These are phyloP conservation scores for Falcaria lacertinaria DNA, from an alignment of 2,888 invertebrate species.

Conservation along the genomic window DNA sequence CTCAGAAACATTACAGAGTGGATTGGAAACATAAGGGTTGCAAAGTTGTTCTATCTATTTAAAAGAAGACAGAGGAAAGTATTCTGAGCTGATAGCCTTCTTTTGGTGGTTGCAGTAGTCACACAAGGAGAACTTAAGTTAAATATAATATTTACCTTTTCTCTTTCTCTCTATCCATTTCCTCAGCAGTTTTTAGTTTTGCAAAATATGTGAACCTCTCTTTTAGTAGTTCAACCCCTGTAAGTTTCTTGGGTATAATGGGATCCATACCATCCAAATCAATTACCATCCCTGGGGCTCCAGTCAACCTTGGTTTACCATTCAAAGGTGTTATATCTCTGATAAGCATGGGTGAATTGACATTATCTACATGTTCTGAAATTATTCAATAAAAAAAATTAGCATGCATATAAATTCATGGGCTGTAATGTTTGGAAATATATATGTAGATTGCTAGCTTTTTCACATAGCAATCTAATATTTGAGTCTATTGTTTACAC, in stretches of 20 bases:
- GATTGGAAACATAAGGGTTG: no score
- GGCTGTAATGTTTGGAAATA: no score
- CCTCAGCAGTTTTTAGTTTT: constrained; percentile 69
- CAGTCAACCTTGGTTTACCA: constrained; percentile 67
- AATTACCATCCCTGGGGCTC: constrained; percentile 73
- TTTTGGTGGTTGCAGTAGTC: no score
- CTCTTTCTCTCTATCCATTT: constrained; percentile 76
- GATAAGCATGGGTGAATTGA: constrained; percentile 34
- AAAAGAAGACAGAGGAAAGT: no score
- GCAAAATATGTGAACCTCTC: constrained; percentile 86
- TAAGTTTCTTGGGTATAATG: constrained; percentile 47
- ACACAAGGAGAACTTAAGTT: no score
- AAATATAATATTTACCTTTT: constrained; percentile 77
- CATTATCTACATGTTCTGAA: constrained; percentile 26
- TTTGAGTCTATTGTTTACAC: no score
- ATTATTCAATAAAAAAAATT: constrained; percentile 10
- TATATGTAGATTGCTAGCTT: no score
- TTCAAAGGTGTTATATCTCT: constrained; percentile 26
- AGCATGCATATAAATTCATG: no score
- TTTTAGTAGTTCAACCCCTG: constrained; percentile 84
- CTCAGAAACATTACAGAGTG: no score
- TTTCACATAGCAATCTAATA: no score
- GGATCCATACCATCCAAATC: constrained; percentile 47
- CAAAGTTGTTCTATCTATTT: no score
- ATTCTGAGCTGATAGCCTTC: no score